Evolutionary conservation across 2,888 invertebrate genomes (phyloP), one percentile per base, ranked within the genome.

Genomic region (Epinotia bilunana): DNA sequence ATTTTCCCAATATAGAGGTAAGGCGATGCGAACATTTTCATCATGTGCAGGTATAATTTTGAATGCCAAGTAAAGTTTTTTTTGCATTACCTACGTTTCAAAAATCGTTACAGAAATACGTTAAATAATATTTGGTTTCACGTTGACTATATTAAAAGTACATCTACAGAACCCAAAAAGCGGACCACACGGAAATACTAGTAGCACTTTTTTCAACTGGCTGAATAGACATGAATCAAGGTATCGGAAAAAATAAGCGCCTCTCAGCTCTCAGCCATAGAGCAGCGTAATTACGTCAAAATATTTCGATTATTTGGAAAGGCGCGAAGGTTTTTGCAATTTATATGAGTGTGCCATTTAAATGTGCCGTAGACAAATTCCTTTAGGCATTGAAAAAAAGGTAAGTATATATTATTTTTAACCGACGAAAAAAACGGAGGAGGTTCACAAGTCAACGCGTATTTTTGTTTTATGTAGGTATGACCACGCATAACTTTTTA

Each of bases 241-340:
- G 76, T 79, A 82, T 79, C n/a, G 1, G 9, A 79, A 80, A 83
- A 87, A 86, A 87, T 78, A 85, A 91, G 91, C 92, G 92, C 92
- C 91, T 88, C 85, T 79, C 82, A 74, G 74, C 91, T 88, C 85
- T 79, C 82, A 74, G 74, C 57, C 80, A 46, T 53, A 53, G 65
- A 58, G 23, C 78, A 79, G 69, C 81, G 82, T 92, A 92, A 92
- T 92, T 91, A 92, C 90, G 89, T 92, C 91, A 90, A 92, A 92
- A 91, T 91, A 90, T 90, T 87, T 84, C 86, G 86, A 87, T 83
- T 84, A 85, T 90, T 87, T 84, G 80, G 85, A 88, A 88, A 81
- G 86, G 85, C 86, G 62, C 77, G 79, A 73, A 78, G 72, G 77
- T 81, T 84, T 84, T 83, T 77, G 67, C 67, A 39, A 57, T 67